Base-by-base conservation (phyloP, 2,888 invertebrate species). In the Hemaris fuciformis region DNA sequence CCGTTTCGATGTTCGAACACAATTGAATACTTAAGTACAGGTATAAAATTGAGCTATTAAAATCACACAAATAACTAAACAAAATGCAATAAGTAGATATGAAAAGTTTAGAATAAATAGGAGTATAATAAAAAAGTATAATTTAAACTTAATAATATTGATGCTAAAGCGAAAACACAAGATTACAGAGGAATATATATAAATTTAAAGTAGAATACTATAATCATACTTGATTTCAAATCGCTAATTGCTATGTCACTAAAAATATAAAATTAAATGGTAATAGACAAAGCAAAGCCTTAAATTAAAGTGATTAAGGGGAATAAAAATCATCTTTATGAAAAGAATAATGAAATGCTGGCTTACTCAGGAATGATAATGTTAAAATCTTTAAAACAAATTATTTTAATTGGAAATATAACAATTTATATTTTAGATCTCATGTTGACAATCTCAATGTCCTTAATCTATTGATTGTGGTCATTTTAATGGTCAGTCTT, bases 41-140 rank as follows among this genome's bases (percentile, higher is more conserved):
- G 77, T 68, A 77, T 73, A 79, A 85, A 85, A 89, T 91, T 90
- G 89, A 90, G 90, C 90, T 89, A 87, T 72, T 73, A 77, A 80
- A 77, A 81, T 80, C 80, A 84, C 85, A 84, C 85, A 80, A 85
- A 78, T 80, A 79, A 85, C 81, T 80, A 83, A 83, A 79, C 75
- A 75, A 79, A 76, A 77, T 70, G 62, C 70, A 83, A 72, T 82
- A 84, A 85, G 84, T 82, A 85, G 76, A 76, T 80, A 83, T 83
- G 82, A 81, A 75, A 77, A 75, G 41, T 13, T 53, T 15, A 59
- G 38, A 65, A 64, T 71, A 75, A 70, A 72, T 67, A 74, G 34
- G 42, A 66, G 63, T 67, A 61, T 75, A 66, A 63, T 64, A 56
- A 76, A 73, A 72, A 71, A 68, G 61, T 46, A 62, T 69, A 75